Percentiles rank a stretch among this genome's conserved stretches.
phyloP scores from a whole-genome alignment of 2,797 vertebrate species.

The Scomberomorus guttatus region DNA sequence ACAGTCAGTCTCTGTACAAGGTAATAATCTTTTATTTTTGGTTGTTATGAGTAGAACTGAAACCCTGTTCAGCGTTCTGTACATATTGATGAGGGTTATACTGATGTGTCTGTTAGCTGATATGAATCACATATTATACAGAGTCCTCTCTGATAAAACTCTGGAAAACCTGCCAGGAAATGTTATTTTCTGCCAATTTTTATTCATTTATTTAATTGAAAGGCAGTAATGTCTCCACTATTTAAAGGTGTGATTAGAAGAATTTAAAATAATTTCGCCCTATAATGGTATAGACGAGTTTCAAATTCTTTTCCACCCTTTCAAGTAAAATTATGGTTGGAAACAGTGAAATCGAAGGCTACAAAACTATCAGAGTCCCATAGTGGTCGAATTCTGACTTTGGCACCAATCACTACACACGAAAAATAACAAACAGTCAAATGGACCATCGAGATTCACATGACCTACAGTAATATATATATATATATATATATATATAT shows the following conservation, averaged over 20 bases:
- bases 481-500: no score
- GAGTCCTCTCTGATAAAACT: neutral
- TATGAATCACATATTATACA: neutral
- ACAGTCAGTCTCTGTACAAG: slow-evolving; percentile 23
- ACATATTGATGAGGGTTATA: neutral
- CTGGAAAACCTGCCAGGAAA: neutral
- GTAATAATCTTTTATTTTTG: neutral
- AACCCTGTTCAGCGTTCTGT: neutral
- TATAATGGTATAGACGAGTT: neutral
- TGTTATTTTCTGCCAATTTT: neutral
- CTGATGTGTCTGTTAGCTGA: no score
- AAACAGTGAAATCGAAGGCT: neutral
- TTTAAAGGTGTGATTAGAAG: neutral
- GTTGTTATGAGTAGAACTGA: neutral
- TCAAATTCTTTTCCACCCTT: neutral
- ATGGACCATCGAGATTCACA: neutral
- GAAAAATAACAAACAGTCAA: neutral
- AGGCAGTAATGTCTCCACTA: neutral
- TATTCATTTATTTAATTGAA: neutral
- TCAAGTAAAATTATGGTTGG: neutral
- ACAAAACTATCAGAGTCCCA: neutral
- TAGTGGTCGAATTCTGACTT: neutral
- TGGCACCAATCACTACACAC: neutral
- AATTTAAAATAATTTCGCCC: neutral
- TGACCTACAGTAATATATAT: slow-evolving; percentile 1